A percentile compares a stretch with the other conserved stretches of the same genome.
These are phyloP conservation scores for Theocolax elegans DNA, from an alignment of 1,140 invertebrate species.

Conservation along the genomic window DNA sequence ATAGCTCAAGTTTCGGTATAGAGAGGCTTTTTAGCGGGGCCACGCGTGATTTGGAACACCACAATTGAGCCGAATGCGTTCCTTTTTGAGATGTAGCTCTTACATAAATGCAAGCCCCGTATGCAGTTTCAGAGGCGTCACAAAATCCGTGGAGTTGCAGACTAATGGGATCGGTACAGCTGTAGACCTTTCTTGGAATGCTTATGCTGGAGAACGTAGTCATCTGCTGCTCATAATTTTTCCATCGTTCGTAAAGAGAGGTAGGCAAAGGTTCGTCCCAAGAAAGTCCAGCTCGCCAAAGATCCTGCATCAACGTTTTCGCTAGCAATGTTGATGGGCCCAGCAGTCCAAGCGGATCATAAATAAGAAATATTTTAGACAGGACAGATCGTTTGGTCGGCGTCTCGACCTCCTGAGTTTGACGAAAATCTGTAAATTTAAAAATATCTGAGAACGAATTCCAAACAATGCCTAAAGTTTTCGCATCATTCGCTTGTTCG, in stretches of 20 bases:
- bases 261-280: slow-evolving; percentile 35
- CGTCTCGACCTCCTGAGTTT: neutral
- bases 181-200: neutral
- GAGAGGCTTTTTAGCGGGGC: too few species aligned
- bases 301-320: slow-evolving; percentile 38
- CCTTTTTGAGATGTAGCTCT: too few species aligned
- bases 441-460: slow-evolving; percentile 28
- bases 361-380: slow-evolving; percentile 35
- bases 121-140: slow-evolving; percentile 24
- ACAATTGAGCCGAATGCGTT: too few species aligned
- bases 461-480: slow-evolving; percentile 46
- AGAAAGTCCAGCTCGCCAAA: slow-evolving; percentile 24
- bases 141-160: neutral
- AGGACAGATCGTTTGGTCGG: slow-evolving; percentile 32
- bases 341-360: slow-evolving; percentile 39
- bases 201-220: neutral
- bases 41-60: too few species aligned
- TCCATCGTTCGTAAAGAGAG: neutral
- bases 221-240: neutral
- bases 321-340: slow-evolving; percentile 29
- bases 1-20: too few species aligned
- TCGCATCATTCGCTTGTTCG: slow-evolving; percentile 27
- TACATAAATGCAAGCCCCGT: slow-evolving; percentile 46
- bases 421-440: slow-evolving; percentile 7
- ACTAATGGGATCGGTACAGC: neutral